phyloP scores from a whole-genome alignment of 2,888 invertebrate genomes.

The Acheta domesticus region DNA sequence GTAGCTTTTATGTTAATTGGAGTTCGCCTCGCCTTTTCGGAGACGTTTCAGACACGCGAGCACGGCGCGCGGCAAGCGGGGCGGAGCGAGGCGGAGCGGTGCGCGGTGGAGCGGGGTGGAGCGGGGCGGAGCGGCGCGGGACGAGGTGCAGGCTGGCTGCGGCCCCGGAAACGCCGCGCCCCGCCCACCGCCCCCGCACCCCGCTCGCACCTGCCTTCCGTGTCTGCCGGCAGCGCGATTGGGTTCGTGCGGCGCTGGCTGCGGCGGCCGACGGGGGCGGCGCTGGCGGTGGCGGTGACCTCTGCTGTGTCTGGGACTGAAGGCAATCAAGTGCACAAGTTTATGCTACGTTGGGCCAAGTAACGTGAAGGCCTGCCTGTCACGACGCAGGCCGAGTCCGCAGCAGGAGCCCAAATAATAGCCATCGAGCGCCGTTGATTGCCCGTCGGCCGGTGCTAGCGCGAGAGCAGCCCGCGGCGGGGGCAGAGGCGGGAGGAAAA shows the following conservation, averaged over 20 bases:
- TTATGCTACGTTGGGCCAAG: conserved; percentile 8
- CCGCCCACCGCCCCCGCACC: neutral
- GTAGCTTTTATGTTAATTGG: conserved; percentile 18
- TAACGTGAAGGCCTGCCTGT: neutral
- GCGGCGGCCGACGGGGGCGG: too few species aligned
- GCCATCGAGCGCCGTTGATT: neutral
- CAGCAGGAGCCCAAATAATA: neutral
- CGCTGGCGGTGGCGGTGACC: too few species aligned
- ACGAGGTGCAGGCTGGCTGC: neutral
- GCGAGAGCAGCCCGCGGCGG: neutral
- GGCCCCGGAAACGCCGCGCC: neutral
- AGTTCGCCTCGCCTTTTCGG: conserved; percentile 18
- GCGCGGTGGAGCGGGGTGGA: neutral
- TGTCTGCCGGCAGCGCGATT: neutral
- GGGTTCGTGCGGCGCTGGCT: neutral
- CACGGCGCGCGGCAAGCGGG: neutral
- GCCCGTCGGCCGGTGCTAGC: neutral
- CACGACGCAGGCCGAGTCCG: neutral
- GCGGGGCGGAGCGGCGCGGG: neutral
- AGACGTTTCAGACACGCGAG: conserved; percentile 18
- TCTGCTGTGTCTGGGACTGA: neutral
- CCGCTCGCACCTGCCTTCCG: neutral
- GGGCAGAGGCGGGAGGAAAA: neutral
- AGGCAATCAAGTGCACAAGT: conserved; percentile 18
- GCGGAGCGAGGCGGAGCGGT: neutral